These are phyloP conservation scores for Platynereis dumerilii DNA, from an alignment of 2,888 invertebrate species.

Conservation along the genomic window DNA sequence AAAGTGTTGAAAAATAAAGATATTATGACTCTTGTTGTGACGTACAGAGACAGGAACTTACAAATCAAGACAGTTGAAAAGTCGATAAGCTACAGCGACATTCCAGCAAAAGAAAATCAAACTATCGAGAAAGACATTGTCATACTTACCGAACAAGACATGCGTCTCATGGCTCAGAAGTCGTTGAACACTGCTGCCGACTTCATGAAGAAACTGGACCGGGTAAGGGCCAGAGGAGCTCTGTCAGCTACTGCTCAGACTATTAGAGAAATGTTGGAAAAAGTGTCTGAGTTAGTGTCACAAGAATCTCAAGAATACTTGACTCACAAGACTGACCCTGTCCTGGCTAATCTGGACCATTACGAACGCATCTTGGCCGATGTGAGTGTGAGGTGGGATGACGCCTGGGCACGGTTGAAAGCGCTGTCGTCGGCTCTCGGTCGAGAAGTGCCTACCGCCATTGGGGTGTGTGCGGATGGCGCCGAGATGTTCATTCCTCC, in stretches of 20 bases:
- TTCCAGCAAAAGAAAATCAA: constrained; percentile 32
- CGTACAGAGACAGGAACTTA: constrained; percentile 28
- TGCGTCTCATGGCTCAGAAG: constrained; percentile 26
- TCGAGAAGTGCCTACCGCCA: constrained; percentile 31
- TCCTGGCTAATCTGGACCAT: constrained; percentile 34
- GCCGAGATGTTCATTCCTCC: constrained; percentile 28
- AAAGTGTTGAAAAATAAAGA: constrained; percentile 37
- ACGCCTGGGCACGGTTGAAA: constrained; percentile 38
- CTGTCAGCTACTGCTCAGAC: constrained; percentile 15
- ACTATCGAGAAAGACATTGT: constrained; percentile 29
- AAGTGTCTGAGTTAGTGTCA: constrained; percentile 17
- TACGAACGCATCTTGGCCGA: constrained; percentile 30
- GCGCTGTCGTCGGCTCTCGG: constrained; percentile 36
- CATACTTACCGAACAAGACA: constrained; percentile 24
- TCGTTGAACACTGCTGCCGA: constrained; percentile 27
- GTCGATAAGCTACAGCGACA: constrained; percentile 30
- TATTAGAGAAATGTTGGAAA: constrained; percentile 27
- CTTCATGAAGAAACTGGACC: constrained; percentile 34
- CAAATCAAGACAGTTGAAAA: constrained; percentile 18
- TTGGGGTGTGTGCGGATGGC: constrained; percentile 32
- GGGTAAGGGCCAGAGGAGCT: constrained; percentile 20
- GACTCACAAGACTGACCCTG: constrained; percentile 25
- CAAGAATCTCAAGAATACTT: constrained; percentile 31
- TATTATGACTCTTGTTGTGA: constrained; percentile 29
- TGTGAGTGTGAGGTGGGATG: constrained; percentile 40